Percentiles rank a stretch among this genome's conserved stretches.
phyloP scores from a whole-genome alignment of 2,113 vertebrate species.

The Mormyrus lacerda region DNA sequence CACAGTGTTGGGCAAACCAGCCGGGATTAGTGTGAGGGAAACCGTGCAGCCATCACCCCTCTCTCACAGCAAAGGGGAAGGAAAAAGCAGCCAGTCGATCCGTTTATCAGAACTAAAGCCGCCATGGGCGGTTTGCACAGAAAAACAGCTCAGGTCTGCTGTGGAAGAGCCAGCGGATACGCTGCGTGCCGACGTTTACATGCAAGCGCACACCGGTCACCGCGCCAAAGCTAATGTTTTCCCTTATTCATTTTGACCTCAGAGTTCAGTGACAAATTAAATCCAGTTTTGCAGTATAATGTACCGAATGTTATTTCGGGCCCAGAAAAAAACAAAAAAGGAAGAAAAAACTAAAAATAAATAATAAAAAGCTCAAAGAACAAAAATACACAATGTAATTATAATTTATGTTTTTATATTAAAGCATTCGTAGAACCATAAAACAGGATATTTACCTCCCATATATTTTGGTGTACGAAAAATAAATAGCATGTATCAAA shows the following conservation, averaged over 20 bases:
- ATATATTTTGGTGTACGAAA: not conserved
- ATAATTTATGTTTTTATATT: not conserved
- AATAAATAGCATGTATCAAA: slow-evolving; percentile 1
- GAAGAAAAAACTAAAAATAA: not conserved
- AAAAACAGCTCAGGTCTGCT: not conserved
- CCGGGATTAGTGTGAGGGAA: not conserved
- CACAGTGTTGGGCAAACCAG: not conserved
- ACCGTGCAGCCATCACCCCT: not conserved
- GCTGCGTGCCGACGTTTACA: no score
- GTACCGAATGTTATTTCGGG: not conserved
- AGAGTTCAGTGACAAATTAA: not conserved
- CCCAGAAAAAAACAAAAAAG: not conserved
- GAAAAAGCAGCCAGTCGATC: not conserved
- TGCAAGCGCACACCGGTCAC: not conserved
- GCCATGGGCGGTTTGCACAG: not conserved
- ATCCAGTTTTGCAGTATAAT: not conserved
- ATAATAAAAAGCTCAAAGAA: not conserved
- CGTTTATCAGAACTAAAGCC: not conserved
- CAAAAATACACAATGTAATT: slow-evolving; percentile 8
- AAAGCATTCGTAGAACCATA: not conserved
- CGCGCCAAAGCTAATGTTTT: not conserved
- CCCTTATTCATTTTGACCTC: not conserved
- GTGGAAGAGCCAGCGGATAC: not conserved
- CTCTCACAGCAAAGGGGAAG: not conserved
- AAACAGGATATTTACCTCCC: not conserved